Base-by-base conservation (phyloP, 2,113 vertebrate genomes). In the Orycteropus afer region DNA sequence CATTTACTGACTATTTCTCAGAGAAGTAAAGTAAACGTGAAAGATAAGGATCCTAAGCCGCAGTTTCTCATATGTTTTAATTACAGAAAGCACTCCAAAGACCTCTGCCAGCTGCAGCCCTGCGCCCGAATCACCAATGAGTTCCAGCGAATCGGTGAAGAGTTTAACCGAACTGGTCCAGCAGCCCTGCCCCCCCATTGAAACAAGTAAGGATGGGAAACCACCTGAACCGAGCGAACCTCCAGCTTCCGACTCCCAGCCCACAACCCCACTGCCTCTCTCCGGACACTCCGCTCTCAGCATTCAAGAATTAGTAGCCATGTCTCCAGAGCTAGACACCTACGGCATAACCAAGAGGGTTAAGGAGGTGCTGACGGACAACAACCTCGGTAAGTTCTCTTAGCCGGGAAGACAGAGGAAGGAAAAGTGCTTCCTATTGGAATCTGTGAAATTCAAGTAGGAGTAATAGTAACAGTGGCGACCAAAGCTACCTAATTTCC, bases 81-180 rank as follows among this genome's bases (percentile, higher is more conserved):
- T 98, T 98, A 9, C 98, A 98, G 99, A 99, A 98, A 99, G 99
- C 98, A 99, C 99, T 96, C 99, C 99, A 97, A 99, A 99, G 98
- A 99, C 99, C 94, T 99, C 99, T 14, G 99, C 99, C 83, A 99
- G 99, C 98, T 99, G 99, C 98, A 99, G 99, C 97, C 99, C 99
- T 0, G 99, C 99, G 86, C 99, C 99, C 0, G 99, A 99, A 84
- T 99, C 99, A 29, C 99, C 99, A 1, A 99, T 99, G 98, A 99
- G 99, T 93, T 99, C 99, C 81, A 99, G 99, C 67, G 99, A 99
- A 78, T 99, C 99, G 0, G 98, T 99, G 96, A 99, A 99, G 94
- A 99, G 99, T 88, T 96, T 99, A 69, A 97, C 99, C 0, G 99
- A 99, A 51, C 93, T 99, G 94, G 97, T 99, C 6, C 98, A 99